Evolutionary conservation across 2,113 vertebrate genomes (phyloP), one percentile per base, ranked within the genome.

Genomic region (Carassius gibelio): DNA sequence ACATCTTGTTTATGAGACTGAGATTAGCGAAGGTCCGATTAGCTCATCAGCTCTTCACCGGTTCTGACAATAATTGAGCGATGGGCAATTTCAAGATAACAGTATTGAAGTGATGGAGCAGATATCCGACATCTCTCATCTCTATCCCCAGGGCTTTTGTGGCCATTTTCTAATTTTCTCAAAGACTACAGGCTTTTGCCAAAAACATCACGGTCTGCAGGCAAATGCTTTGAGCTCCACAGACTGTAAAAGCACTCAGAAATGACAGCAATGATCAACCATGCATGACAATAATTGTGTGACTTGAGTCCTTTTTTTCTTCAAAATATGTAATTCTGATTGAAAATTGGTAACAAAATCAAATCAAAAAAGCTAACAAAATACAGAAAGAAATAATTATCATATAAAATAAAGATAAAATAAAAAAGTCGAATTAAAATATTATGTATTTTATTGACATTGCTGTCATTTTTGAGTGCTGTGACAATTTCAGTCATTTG

Each of bases 261-360:
- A 87, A 68, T 76, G 55, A 78, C 61, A 75, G 74, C 79, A 83
- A 87, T 88, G 80, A 89, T 66, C 68, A 79, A 86, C 76, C 88
- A 75, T 45, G 80, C 88, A 83, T 88, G 64, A 84, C 79, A 30
- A n/a, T n/a, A 23, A 64, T 64, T 62, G 61, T 64, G 61, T 59
- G 55, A 59, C 55, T 21, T 2, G 0, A 26, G 8, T 3, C 26
- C 2, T 71, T 42, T 71, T 71, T 71, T 36, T 38, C 3, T 38
- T 19, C 0, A 0, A 38, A 19, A 19, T 34, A 36, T 69, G 1
- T 36, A 1, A 38, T 9, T 21, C 34, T 38, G 36, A 71, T 42
- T 11, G 5, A 38, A 38, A 71, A 55, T 15, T 6, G 52, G 5
- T 6, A 26, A 26, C 2, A 66, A 14, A 66, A 66, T 23, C 23